Conservation (phyloP, 2,113 vertebrate genomes). For the Nannospalax galili region DNA sequence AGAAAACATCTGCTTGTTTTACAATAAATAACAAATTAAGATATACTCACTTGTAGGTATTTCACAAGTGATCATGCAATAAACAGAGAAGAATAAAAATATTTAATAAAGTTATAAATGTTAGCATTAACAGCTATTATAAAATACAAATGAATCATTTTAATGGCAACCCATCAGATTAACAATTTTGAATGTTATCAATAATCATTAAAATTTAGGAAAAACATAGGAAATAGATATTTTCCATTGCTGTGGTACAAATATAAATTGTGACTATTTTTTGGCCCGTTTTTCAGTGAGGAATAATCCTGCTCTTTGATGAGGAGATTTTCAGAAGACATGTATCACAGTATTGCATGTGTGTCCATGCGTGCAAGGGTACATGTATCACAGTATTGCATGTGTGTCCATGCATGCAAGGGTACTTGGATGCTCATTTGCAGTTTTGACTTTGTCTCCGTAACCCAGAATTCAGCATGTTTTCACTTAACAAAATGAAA, state of each 20-base stretch:
- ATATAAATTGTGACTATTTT: neutral
- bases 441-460: neutral
- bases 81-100: neutral
- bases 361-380: too few relatives aligned
- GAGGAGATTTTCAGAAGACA: neutral
- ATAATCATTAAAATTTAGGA: neutral
- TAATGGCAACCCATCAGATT: neutral
- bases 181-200: neutral
- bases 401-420: too few relatives aligned
- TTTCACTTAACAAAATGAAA: neutral
- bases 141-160: conserved; percentile 23
- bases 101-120: neutral
- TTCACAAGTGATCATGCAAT: neutral
- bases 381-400: neutral
- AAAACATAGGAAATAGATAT: neutral
- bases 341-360: neutral
- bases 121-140: neutral
- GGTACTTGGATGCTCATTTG: neutral
- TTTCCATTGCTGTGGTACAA: neutral
- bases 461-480: neutral
- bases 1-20: neutral
- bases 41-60: neutral
- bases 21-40: neutral
- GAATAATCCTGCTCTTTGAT: neutral
- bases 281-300: neutral